Evolutionary conservation across 2,797 vertebrate species (phyloP).

Genomic region (Zalophus californianus): DNA sequence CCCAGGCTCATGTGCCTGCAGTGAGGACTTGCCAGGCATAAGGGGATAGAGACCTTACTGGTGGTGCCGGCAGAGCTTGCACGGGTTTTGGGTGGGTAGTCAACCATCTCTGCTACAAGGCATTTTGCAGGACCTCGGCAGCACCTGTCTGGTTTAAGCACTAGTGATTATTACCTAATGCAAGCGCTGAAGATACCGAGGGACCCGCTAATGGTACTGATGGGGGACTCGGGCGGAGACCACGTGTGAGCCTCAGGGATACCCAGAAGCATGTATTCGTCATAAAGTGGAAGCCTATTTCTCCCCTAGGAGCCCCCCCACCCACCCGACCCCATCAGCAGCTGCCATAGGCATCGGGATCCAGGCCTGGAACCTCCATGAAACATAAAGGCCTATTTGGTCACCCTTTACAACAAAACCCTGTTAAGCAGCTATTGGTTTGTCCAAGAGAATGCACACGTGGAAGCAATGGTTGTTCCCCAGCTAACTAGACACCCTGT

Average conservation of each 20-base stretch:
- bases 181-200: not conserved
- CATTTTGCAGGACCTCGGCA: not conserved
- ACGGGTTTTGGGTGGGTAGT: not conserved
- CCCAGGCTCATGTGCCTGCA: not conserved
- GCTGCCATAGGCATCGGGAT: not conserved
- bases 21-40: not conserved
- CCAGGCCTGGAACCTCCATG: rapidly evolving
- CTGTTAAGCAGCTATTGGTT: conserved; percentile 58
- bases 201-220: not conserved
- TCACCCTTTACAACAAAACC: not conserved
- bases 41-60: rapidly evolving
- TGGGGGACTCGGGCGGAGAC: not conserved
- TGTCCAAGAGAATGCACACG: conserved; percentile 37
- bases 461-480: conserved; percentile 46
- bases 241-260: not conserved
- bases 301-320: not conserved
- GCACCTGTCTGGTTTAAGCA: not conserved
- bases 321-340: not conserved
- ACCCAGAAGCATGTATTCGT: not conserved
- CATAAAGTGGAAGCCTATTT: not conserved
- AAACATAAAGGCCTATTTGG: not conserved
- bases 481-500: conserved; percentile 55
- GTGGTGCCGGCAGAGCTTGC: not conserved
- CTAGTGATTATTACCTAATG: not conserved
- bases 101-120: not conserved